A percentile compares a stretch with the other conserved stretches of the same genome.
Conservation (phyloP, 2,888 invertebrate genomes). For the Troides helena region DNA sequence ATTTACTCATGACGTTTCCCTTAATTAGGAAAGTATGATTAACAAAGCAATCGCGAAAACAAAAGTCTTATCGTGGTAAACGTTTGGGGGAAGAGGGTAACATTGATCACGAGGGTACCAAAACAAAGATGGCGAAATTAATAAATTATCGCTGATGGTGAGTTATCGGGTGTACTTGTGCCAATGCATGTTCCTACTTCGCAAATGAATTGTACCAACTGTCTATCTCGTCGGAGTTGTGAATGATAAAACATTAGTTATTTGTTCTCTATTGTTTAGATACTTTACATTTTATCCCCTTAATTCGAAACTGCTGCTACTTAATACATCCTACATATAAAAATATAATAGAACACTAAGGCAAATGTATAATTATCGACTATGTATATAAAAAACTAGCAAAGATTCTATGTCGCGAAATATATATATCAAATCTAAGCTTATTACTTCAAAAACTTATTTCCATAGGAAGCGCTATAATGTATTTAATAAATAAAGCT, state of each 20-base stretch:
- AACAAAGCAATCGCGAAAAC: constrained; percentile 77
- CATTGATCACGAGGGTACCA: constrained; percentile 64
- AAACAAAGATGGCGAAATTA: constrained; percentile 68
- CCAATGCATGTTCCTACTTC: constrained; percentile 34
- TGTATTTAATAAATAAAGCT: no score
- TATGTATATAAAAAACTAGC: no score
- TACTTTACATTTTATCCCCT: constrained; percentile 22
- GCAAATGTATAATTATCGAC: no score
- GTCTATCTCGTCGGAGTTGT: constrained; percentile 51
- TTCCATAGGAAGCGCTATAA: no score
- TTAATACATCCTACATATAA: no score
- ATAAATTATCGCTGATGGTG: constrained; percentile 68
- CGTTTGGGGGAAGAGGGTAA: constrained; percentile 38
- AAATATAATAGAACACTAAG: no score
- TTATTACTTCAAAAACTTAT: no score
- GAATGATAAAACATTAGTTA: constrained; percentile 50
- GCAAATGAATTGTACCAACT: constrained; percentile 54
- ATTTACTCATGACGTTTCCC: constrained; percentile 68
- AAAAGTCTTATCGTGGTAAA: constrained; percentile 72
- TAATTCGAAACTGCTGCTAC: not conserved
- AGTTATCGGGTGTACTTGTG: constrained; percentile 52
- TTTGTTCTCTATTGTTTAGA: constrained; percentile 34
- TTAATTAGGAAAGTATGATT: constrained; percentile 79
- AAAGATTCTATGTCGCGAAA: no score
- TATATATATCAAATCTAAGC: no score